A percentile compares a stretch with the other conserved stretches of the same genome.
Conservation (phyloP, 2,113 vertebrate species). For the Shinisaurus crocodilurus region DNA sequence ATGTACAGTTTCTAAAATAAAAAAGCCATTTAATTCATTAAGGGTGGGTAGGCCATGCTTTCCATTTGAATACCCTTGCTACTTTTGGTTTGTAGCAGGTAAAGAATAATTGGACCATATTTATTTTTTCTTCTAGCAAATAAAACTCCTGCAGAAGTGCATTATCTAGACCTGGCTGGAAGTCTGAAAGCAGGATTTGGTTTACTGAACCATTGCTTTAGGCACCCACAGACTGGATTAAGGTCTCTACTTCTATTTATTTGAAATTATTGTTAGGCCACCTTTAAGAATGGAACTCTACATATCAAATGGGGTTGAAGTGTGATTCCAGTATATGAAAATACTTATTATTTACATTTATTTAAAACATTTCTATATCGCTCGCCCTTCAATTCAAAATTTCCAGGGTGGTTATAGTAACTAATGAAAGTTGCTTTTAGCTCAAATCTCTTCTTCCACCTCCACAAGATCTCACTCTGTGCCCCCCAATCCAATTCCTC, state of each 20-base stretch:
- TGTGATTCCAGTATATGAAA: background rate
- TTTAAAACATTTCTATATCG: background rate
- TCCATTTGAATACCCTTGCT: background rate
- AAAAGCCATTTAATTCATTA: background rate
- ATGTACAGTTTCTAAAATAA: background rate
- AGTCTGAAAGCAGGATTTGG: background rate
- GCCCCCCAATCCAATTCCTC: background rate
- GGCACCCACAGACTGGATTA: background rate
- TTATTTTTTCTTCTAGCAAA: background rate
- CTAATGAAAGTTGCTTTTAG: background rate
- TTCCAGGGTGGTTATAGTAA: background rate
- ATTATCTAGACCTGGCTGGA: slow-evolving; percentile 33
- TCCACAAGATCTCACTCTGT: too few species aligned
- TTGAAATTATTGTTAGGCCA: too few species aligned
- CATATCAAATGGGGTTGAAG: background rate
- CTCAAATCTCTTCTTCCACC: too few species aligned
- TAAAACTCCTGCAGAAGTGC: background rate
- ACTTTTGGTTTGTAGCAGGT: background rate
- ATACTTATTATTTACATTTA: background rate
- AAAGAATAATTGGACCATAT: background rate
- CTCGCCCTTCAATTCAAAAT: background rate
- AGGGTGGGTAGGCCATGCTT: background rate
- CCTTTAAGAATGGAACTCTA: background rate
- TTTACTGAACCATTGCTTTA: background rate
- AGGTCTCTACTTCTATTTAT: background rate